Conservation (phyloP, 1,140 invertebrate genomes). For the Acromyrmex charruanus region DNA sequence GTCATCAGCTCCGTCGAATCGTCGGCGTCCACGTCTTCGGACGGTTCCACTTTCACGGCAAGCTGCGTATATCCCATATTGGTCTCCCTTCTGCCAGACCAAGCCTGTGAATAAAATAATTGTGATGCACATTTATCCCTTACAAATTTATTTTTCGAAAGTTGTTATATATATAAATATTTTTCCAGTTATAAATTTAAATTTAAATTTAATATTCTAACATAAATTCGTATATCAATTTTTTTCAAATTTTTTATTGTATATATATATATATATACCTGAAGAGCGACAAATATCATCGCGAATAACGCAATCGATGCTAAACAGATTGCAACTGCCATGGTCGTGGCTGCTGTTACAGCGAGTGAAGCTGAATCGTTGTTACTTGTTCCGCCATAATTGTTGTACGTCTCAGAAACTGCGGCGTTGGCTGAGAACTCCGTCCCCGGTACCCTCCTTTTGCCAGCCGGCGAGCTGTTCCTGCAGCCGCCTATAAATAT, state of each 20-base stretch:
- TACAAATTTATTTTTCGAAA: not conserved
- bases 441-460: slow-evolving; percentile 90
- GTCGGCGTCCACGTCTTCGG: slow-evolving; percentile 81
- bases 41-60: slow-evolving; percentile 82
- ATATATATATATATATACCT: slow-evolving; percentile 86
- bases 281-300: slow-evolving; percentile 89
- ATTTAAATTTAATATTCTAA: not conserved
- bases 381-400: slow-evolving; percentile 79
- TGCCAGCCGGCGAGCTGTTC: slow-evolving; percentile 91
- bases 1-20: slow-evolving; percentile 85
- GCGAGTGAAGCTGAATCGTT: slow-evolving; percentile 84
- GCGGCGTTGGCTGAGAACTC: slow-evolving; percentile 85
- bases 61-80: slow-evolving; percentile 84
- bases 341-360: slow-evolving; percentile 88
- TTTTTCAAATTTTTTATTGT: not conserved
- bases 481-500: slow-evolving; percentile 88
- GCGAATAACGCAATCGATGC: slow-evolving; percentile 89
- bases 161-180: not conserved
- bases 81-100: slow-evolving; percentile 81
- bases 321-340: slow-evolving; percentile 89
- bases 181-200: not conserved
- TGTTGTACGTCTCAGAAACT: slow-evolving; percentile 80
- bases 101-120: slow-evolving; percentile 71
- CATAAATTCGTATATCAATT: not conserved
- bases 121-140: not conserved